Percentiles rank a stretch among this genome's conserved stretches.
Conservation (phyloP, 2,797 vertebrate genomes). For the Syncerus caffer region DNA sequence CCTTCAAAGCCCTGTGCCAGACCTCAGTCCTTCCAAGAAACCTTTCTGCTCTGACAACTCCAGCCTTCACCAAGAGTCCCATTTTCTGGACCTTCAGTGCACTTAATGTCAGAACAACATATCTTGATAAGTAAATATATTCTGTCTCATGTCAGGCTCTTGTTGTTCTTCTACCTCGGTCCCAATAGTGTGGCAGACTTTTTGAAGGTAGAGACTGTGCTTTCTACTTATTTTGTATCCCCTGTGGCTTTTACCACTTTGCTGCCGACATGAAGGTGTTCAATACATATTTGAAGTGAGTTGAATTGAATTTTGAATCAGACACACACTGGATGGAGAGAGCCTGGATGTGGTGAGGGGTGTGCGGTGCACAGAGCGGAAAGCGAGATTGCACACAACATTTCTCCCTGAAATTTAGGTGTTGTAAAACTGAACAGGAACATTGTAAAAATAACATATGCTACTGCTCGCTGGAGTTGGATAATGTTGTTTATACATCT, state of each 20-base stretch:
- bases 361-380: not conserved
- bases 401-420: constrained; percentile 43
- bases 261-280: constrained; percentile 62
- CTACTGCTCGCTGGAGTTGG: not conserved
- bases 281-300: constrained; percentile 65
- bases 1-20: not conserved
- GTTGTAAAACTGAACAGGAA: not conserved
- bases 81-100: not conserved
- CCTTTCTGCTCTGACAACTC: not conserved
- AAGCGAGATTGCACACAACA: not conserved
- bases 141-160: constrained; percentile 58
- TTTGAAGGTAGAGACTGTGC: constrained; percentile 49
- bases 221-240: constrained; percentile 68
- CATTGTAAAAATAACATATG: not conserved
- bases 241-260: constrained; percentile 63
- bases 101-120: constrained; percentile 52
- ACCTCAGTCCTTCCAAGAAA: not conserved
- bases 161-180: constrained; percentile 43
- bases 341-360: not conserved
- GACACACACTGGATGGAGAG: not conserved
- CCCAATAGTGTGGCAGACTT: not conserved
- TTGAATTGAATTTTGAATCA: constrained; percentile 71
- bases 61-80: not conserved
- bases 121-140: constrained; percentile 59
- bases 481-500: not conserved